phyloP scores from a whole-genome alignment of 2,113 vertebrate species.

The Centropus unirufus region DNA sequence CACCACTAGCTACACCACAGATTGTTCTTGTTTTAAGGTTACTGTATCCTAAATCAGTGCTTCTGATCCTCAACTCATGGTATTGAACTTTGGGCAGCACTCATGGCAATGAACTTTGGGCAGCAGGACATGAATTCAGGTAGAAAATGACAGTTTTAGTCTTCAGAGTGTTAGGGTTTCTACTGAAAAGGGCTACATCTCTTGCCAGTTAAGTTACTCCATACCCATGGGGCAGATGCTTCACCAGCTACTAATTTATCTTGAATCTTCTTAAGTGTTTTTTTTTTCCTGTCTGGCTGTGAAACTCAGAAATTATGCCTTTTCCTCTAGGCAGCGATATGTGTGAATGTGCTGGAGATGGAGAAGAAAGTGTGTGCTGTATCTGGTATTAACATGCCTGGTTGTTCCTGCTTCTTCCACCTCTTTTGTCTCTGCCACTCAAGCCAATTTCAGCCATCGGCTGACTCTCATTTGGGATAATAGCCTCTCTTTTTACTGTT shows the following conservation, averaged over 20 bases:
- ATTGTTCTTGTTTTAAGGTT: neutral
- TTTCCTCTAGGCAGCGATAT: neutral
- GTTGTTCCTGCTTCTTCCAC: constrained; percentile 44
- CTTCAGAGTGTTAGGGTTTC: neutral
- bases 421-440: constrained; percentile 74
- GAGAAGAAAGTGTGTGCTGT: neutral
- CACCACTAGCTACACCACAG: neutral
- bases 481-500: constrained; percentile 76
- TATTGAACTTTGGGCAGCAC: no score
- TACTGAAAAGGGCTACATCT: neutral
- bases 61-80: neutral
- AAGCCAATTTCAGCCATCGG: constrained; percentile 71
- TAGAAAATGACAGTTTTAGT: neutral
- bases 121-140: neutral
- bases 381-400: constrained; percentile 51
- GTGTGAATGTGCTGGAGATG: neutral
- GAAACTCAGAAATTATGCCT: neutral
- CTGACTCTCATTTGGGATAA: constrained; percentile 76
- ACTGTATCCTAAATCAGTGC: neutral
- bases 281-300: neutral
- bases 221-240: neutral
- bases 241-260: neutral
- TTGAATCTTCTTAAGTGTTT: neutral
- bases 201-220: neutral
- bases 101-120: neutral